Percentiles rank a stretch among this genome's conserved stretches.
Conservation (phyloP, 1,140 invertebrate genomes). For the Pseudachorutes palmiensis region DNA sequence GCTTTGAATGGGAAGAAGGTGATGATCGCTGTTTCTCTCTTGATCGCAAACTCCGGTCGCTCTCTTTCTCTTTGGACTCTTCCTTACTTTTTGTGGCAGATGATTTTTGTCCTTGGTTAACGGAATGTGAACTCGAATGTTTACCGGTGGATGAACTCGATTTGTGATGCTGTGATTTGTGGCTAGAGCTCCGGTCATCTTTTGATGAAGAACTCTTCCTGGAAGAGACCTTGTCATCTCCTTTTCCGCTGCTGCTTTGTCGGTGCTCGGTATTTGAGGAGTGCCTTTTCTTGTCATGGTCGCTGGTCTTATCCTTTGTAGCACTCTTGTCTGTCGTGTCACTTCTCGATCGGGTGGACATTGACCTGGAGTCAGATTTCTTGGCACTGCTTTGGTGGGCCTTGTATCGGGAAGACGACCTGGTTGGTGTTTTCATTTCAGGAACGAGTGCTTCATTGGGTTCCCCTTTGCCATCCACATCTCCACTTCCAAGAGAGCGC, state of each 20-base stretch:
- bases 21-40: not conserved
- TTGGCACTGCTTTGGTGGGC: not conserved
- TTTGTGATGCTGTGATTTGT: not conserved
- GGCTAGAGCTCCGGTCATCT: too few species aligned
- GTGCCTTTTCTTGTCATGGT: too few species aligned
- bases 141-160: not conserved
- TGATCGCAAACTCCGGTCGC: not conserved
- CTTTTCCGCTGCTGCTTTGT: too few species aligned
- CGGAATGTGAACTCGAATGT: not conserved
- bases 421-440: conserved; percentile 23
- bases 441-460: conserved; percentile 40
- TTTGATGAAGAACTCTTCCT: too few species aligned
- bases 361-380: not conserved
- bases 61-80: conserved; percentile 3
- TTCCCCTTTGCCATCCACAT: too few species aligned
- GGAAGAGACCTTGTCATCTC: too few species aligned
- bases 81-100: not conserved
- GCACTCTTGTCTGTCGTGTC: too few species aligned
- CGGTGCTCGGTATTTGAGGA: too few species aligned
- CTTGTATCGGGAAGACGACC: too few species aligned
- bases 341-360: too few species aligned
- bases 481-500: conserved; percentile 30
- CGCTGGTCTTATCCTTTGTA: too few species aligned
- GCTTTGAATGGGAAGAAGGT: not conserved
- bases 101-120: conserved; percentile 5